Evolutionary conservation across 2,113 vertebrate species (phyloP).

Genomic region (Tachysurus vachellii): DNA sequence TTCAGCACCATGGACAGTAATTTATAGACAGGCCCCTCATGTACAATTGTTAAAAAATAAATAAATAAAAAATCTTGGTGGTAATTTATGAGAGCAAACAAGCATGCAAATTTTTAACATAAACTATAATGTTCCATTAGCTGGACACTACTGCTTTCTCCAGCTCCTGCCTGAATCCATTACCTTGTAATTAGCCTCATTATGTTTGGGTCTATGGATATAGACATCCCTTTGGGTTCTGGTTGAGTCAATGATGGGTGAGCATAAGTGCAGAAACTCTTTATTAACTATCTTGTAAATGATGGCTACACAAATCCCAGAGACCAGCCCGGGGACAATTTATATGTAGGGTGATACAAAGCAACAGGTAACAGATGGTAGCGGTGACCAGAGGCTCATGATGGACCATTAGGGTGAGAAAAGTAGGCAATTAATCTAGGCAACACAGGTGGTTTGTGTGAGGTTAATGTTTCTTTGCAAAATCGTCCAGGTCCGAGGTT

Average conservation of each 20-base stretch:
- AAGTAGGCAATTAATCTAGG: neutral
- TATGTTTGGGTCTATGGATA: neutral
- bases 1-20: neutral
- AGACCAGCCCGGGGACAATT: neutral
- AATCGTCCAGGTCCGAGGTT: neutral
- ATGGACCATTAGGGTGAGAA: neutral
- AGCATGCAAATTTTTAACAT: neutral
- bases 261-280: neutral
- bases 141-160: neutral
- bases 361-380: neutral
- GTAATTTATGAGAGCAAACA: neutral
- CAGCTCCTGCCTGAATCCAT: neutral
- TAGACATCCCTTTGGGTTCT: neutral
- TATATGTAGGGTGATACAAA: neutral
- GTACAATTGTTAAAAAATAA: neutral
- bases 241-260: neutral
- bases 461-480: neutral
- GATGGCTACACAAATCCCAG: neutral
- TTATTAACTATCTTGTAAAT: neutral
- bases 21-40: neutral
- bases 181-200: neutral
- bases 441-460: neutral
- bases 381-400: neutral
- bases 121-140: neutral
- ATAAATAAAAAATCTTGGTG: neutral